Evolutionary conservation across 2,113 vertebrate species (phyloP), one percentile per base, ranked within the genome.

Genomic region (Aramus guarauna): DNA sequence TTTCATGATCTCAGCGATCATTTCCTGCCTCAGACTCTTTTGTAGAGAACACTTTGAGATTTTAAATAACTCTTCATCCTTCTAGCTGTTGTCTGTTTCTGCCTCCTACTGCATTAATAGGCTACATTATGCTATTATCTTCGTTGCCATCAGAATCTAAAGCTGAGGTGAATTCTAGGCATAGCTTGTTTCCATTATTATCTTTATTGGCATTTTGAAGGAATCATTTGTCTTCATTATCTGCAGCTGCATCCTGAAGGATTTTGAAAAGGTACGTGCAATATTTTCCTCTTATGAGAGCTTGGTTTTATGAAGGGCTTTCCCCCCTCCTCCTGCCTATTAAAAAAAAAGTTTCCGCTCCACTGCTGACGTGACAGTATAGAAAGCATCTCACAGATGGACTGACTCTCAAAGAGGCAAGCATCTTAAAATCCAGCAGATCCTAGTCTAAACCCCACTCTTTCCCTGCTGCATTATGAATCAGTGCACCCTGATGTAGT

Each of bases 151-250:
- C 66, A 66, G 63, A 85, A 69, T n/a, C 39, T 81, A 56, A 86
- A 85, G 92, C 74, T 85, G 58, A 91, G 71, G 87, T 76, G 73
- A 95, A 82, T 52, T 88, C 69, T 79, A 85, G 66, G 74, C 86
- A 58, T 87, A 87, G 69, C 66, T 88, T 58, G 26, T 79, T 95
- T 95, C 77, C 77, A 43, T 91, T 76, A 69, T 80, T 85, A 66
- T 69, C 69, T 85, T 87, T 87, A 69, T 72, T 60, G 79, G 29
- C 39, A 60, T 80, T 90, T 92, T 88, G 80, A 91, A 94, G 58
- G 77, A 76, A 82, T 86, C 39, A 66, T 97, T 94, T 90, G 50
- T 94, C 87, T 94, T 94, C 89, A 90, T 95, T 95, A 91, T 91
- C 73, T 87, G 58, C 91, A 95, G 81, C 92, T 95, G 77, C 84